A percentile compares a stretch with the other conserved stretches of the same genome.
phyloP scores from a whole-genome alignment of 2,797 vertebrate genomes.

The Phalanger gymnotis region DNA sequence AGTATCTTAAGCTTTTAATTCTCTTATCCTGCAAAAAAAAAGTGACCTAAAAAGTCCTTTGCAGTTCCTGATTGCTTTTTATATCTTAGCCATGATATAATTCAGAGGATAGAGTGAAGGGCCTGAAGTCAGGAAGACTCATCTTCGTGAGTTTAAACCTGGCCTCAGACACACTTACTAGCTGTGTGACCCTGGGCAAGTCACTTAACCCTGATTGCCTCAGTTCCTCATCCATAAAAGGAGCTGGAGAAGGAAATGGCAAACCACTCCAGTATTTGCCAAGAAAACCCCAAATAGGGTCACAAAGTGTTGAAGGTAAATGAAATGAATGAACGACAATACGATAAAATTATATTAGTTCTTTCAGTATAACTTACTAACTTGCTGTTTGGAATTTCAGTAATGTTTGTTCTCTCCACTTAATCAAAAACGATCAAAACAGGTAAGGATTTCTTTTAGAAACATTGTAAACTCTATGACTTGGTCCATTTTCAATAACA shows the following conservation, averaged over 20 bases:
- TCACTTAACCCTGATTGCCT: too few species aligned
- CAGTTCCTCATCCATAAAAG: too few species aligned
- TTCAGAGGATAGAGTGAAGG: too few species aligned
- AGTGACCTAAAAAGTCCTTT: neutral
- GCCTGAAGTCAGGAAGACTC: too few species aligned
- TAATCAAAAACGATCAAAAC: constrained; percentile 32
- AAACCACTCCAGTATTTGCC: too few species aligned
- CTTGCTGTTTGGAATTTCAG: constrained; percentile 30
- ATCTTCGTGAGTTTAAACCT: too few species aligned
- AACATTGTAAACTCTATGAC: constrained; percentile 1
- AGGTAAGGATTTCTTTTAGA: neutral
- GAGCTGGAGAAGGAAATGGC: too few species aligned
- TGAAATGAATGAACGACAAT: neutral
- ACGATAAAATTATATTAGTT: neutral
- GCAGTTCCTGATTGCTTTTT: neutral
- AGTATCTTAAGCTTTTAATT: constrained; percentile 6
- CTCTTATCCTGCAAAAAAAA: constrained; percentile 10
- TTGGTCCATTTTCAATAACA: neutral
- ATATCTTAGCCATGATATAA: constrained; percentile 1
- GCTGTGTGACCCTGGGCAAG: too few species aligned
- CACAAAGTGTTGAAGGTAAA: too few species aligned
- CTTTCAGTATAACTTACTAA: constrained; percentile 35
- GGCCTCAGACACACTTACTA: too few species aligned
- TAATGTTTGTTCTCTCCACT: constrained; percentile 55
- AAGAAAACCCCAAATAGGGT: too few species aligned